These are phyloP conservation scores for Limnodromus scolopaceus DNA, from an alignment of 2,797 vertebrate genomes.

Conservation along the genomic window DNA sequence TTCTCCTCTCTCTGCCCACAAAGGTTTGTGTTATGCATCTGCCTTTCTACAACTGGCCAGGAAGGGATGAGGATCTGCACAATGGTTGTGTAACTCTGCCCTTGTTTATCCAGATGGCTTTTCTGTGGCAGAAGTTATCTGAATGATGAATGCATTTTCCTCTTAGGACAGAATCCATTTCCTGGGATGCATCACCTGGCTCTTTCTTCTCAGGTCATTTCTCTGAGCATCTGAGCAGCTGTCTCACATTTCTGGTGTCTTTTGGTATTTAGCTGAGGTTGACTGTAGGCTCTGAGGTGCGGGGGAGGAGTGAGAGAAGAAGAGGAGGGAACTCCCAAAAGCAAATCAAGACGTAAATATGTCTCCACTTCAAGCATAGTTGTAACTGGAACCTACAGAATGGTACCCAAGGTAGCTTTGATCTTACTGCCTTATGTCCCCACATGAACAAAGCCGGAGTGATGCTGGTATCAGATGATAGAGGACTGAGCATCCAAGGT, in stretches of 20 bases:
- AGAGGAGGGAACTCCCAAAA: not conserved
- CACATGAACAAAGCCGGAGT: not conserved
- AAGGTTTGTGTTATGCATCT: constrained; percentile 16
- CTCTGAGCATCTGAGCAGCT: constrained; percentile 52
- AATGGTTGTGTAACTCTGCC: constrained; percentile 25
- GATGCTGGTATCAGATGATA: not conserved
- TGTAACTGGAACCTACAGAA: constrained; percentile 35
- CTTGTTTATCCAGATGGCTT: constrained; percentile 74
- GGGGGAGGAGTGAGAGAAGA: not conserved
- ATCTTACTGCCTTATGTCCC: not conserved
- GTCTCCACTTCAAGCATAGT: not conserved
- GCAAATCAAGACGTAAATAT: not conserved
- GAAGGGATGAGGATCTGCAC: constrained; percentile 3
- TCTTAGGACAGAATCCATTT: constrained; percentile 54
- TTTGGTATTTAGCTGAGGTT: not conserved
- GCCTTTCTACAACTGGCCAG: constrained; percentile 25
- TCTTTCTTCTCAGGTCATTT: constrained; percentile 62
- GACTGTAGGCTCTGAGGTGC: not conserved
- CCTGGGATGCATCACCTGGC: constrained; percentile 64
- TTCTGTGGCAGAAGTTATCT: constrained; percentile 52
- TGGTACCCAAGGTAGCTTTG: constrained; percentile 21
- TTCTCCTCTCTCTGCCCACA: not conserved
- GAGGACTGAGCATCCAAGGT: not conserved
- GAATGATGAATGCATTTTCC: constrained; percentile 70
- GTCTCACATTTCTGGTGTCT: constrained; percentile 55